phyloP scores from a whole-genome alignment of 2,113 vertebrate species.

The Antigone vipio region DNA sequence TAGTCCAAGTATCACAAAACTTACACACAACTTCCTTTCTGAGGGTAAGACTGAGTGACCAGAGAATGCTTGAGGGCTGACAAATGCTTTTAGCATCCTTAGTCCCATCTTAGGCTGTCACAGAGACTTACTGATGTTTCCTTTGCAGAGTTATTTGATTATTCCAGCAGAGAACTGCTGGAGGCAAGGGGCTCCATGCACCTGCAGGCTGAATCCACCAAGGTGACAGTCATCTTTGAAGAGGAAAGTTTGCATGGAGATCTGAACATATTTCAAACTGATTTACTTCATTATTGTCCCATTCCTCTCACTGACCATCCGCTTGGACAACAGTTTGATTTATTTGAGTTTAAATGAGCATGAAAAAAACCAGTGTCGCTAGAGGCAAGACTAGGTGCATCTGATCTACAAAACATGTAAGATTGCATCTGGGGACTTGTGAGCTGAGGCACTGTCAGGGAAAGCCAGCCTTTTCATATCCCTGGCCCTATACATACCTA shows the following conservation, averaged over 20 bases:
- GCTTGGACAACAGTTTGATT: neutral
- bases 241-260: neutral
- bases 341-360: neutral
- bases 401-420: neutral
- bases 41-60: neutral
- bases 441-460: neutral
- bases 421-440: neutral
- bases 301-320: neutral
- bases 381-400: neutral
- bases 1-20: neutral
- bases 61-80: conserved; percentile 28
- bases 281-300: neutral
- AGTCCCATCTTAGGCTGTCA: conserved; percentile 20
- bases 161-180: conserved; percentile 11
- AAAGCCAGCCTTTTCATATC: neutral
- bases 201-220: conserved; percentile 14
- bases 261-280: conserved; percentile 4
- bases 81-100: conserved; percentile 26
- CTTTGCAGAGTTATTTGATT: conserved; percentile 29
- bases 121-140: neutral
- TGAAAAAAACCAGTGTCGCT: neutral
- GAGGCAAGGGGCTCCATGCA: neutral
- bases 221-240: conserved; percentile 1
- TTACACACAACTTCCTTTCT: neutral
- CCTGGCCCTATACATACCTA: neutral